Evolutionary conservation across 2,888 invertebrate genomes (phyloP).

Genomic region (Scaptomyza parva): DNA sequence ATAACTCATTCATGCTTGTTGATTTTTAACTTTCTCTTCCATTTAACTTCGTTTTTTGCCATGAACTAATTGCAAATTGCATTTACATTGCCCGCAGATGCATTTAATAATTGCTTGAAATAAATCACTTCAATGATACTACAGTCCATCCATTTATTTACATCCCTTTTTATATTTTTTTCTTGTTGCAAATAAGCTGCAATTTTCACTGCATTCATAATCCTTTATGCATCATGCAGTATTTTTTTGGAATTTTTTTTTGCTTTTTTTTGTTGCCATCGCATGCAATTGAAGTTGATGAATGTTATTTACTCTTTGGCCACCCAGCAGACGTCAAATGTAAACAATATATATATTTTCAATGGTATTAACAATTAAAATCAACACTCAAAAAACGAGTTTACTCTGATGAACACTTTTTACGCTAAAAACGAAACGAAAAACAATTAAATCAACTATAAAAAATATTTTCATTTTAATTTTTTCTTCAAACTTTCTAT

Average conservation of each 20-base stretch:
- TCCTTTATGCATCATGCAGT: not conserved
- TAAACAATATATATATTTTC: not conserved
- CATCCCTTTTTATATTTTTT: not conserved
- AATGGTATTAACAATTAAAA: slow-evolving; percentile 14
- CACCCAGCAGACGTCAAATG: slow-evolving; percentile 1
- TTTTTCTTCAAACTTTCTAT: slow-evolving; percentile 19
- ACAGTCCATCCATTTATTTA: not conserved
- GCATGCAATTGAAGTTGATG: slow-evolving; percentile 3
- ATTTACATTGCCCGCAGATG: slow-evolving; percentile 4
- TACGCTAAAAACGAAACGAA: too few relatives aligned
- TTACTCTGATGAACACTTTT: slow-evolving; percentile 14
- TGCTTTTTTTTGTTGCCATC: not conserved
- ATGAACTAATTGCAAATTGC: not conserved
- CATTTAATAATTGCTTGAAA: not conserved
- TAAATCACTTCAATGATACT: not conserved
- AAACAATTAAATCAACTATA: not conserved
- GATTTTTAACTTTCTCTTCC: not conserved
- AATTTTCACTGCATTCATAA: not conserved
- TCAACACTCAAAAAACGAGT: slow-evolving; percentile 2
- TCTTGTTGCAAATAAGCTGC: not conserved
- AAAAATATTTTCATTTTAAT: slow-evolving; percentile 7
- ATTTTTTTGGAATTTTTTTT: not conserved
- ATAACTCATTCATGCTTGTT: not conserved
- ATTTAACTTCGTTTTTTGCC: not conserved
- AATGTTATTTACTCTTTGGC: slow-evolving; percentile 25